Base-by-base conservation (phyloP, 2,888 invertebrate species). In the Ormyrus rosae region DNA sequence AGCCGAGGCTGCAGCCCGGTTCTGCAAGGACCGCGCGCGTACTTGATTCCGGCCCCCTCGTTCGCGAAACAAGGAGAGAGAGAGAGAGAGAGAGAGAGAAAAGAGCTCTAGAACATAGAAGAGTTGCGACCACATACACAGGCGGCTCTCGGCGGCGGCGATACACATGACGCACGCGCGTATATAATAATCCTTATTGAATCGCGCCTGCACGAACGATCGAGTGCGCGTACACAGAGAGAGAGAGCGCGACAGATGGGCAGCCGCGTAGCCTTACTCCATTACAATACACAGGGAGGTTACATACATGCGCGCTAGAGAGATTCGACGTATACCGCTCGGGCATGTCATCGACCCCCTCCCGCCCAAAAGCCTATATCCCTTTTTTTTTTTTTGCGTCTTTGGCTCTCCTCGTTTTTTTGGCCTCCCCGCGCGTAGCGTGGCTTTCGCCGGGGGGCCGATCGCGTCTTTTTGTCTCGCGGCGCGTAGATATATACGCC, bases 161-260 rank as follows among this genome's bases (percentile, higher is more conserved):
- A 45, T n/a, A 4, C 50, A 55, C 13, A 46, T 55, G 46, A 13
- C 48, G 46, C 46, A n/a, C 46, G 69, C 48, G 46, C 46, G 19
- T 19, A 63, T 56, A 65, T 63, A 77, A 69, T 80, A 80, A 80
- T 80, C 80, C 80, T 80, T 64, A 77, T 76, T 80, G 76, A 80
- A 76, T 80, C 72, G 76, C 61, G 65, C 51, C 45, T 61, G 71
- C 53, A 60, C 63, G 58, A 78, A n/a, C 63, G 67, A 64, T 74
- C 68, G 79, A 70, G 64, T 34, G 46, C 5, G 48, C 56, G 5
- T 45, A 34, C 45, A 60, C 50, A 34, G 34, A 34, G 5, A 6
- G 68, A 19, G 2, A 10, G 53, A 55, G 56, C n/a, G 64, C 48
- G 78, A 80, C 75, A 80, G 75, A 80, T 75, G 75, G 71, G 71